phyloP scores from a whole-genome alignment of 2,797 vertebrate species.

The Tachyglossus aculeatus region DNA sequence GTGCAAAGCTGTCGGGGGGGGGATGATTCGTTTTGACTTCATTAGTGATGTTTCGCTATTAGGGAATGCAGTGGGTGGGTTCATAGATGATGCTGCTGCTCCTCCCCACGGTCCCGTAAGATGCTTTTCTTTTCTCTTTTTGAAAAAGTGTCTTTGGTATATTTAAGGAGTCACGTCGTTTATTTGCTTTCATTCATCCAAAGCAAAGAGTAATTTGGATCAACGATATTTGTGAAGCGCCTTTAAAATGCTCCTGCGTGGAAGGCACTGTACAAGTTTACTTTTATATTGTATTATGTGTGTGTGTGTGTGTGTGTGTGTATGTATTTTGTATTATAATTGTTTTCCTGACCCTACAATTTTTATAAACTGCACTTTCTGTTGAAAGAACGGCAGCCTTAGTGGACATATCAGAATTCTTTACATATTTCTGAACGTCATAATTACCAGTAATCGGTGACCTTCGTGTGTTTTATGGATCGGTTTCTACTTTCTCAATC shows the following conservation, averaged over 20 bases:
- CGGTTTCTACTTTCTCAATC: constrained; percentile 63
- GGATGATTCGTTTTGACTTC: constrained; percentile 67
- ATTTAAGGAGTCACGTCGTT: constrained; percentile 61
- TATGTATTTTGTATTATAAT: constrained; percentile 73
- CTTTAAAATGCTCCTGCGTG: constrained; percentile 66
- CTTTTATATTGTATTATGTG: constrained; percentile 73
- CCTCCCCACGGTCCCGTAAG: constrained; percentile 65
- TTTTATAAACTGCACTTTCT: constrained; percentile 54
- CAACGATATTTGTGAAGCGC: constrained; percentile 72
- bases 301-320: constrained; percentile 75
- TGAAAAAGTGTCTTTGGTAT: constrained; percentile 50
- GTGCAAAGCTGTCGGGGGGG: constrained; percentile 72
- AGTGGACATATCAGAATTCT: constrained; percentile 49
- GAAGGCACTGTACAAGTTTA: constrained; percentile 74
- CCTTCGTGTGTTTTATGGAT: constrained; percentile 61
- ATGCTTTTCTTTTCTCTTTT: constrained; percentile 37
- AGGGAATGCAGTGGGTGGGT: constrained; percentile 61
- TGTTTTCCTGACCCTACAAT: constrained; percentile 46
- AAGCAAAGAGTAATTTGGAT: constrained; percentile 65
- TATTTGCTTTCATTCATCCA: constrained; percentile 70
- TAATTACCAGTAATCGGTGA: constrained; percentile 66
- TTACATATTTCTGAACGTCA: constrained; percentile 77
- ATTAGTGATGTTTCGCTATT: constrained; percentile 61
- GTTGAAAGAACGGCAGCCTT: constrained; percentile 52
- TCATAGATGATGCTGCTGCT: constrained; percentile 66